Evolutionary conservation across 2,113 vertebrate species (phyloP).

Genomic region (Charina bottae): DNA sequence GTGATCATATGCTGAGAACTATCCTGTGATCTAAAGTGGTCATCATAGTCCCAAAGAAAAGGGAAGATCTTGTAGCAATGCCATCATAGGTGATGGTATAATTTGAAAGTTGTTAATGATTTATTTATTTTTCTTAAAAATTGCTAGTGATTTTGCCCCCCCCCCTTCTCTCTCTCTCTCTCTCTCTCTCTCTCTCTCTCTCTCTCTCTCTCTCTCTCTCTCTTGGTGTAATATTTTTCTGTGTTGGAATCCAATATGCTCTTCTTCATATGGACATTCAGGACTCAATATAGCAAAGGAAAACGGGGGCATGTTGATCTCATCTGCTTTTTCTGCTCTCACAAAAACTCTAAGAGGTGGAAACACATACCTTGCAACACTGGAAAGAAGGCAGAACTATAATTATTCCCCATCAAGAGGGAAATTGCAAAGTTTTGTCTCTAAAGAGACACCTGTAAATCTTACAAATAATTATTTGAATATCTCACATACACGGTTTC

Average conservation of each 20-base stretch:
- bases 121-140: neutral
- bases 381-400: neutral
- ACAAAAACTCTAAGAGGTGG: neutral
- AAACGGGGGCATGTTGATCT: neutral
- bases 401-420: neutral
- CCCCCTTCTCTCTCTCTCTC: neutral
- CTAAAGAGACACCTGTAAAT: neutral
- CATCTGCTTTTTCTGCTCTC: neutral
- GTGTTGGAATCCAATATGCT: neutral
- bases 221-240: neutral
- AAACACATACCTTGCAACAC: neutral
- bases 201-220: neutral
- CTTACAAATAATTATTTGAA: neutral
- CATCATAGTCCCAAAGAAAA: neutral
- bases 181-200: neutral
- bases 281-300: neutral
- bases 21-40: neutral
- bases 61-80: neutral
- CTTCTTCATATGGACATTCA: neutral
- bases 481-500: neutral
- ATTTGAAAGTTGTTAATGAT: neutral
- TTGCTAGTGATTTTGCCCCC: neutral
- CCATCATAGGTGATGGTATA: neutral
- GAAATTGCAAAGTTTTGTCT: neutral
- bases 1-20: neutral